phyloP scores from a whole-genome alignment of 2,113 vertebrate species.

The Phylloscopus trochiloides region DNA sequence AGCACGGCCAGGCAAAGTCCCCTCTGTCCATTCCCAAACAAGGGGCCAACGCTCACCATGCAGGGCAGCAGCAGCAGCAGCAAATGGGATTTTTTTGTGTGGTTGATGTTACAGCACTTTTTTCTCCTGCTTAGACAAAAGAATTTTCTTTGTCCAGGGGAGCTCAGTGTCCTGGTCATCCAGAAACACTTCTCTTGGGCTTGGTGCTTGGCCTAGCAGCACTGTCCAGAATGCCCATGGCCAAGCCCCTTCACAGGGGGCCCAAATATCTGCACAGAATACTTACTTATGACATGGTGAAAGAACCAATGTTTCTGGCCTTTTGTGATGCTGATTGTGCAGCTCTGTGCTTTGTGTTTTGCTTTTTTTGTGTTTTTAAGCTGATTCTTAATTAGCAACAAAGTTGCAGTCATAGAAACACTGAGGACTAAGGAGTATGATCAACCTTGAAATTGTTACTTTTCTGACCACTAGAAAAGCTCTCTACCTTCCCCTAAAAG shows the following conservation, averaged over 20 bases:
- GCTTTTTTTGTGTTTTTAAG: not conserved
- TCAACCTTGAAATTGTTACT: not conserved
- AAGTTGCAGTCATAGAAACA: not conserved
- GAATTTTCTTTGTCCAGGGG: not conserved
- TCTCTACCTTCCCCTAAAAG: not conserved
- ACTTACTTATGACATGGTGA: not conserved
- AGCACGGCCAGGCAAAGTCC: not conserved
- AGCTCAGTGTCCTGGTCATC: not conserved
- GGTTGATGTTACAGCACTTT: not conserved
- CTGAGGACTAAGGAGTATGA: not conserved
- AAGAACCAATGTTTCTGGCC: not conserved
- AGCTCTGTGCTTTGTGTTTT: not conserved
- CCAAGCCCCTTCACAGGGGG: rapidly evolving
- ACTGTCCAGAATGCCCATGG: rapidly evolving
- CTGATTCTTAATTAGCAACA: not conserved
- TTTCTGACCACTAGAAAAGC: not conserved
- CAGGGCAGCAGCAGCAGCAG: not conserved
- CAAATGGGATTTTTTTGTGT: not conserved
- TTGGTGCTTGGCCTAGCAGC: not conserved
- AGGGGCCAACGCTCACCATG: rapidly evolving
- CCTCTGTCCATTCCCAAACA: not conserved
- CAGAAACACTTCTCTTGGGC: not conserved
- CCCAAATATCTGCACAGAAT: not conserved
- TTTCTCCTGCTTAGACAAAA: not conserved
- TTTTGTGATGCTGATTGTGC: not conserved